These are phyloP conservation scores for Spilosoma lubricipeda DNA, from an alignment of 2,888 invertebrate genomes.

Conservation along the genomic window DNA sequence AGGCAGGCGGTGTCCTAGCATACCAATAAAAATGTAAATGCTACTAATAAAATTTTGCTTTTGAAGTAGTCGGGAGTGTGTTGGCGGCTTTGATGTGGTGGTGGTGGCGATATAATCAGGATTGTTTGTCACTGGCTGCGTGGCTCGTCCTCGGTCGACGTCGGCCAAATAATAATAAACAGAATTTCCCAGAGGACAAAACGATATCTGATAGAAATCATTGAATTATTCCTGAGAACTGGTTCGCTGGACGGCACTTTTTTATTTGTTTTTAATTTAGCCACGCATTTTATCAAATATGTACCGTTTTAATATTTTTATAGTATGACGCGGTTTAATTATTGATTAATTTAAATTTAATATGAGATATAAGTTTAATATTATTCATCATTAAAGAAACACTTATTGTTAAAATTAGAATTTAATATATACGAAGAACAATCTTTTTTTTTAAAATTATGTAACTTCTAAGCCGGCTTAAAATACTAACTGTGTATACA, in stretches of 20 bases:
- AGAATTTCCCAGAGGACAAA: conserved; percentile 67
- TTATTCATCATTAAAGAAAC: no score
- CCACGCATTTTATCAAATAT: conserved; percentile 37
- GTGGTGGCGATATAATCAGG: conserved; percentile 71
- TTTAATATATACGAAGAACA: no score
- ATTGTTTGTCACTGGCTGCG: conserved; percentile 65
- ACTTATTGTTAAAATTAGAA: no score
- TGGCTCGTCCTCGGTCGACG: conserved; percentile 43
- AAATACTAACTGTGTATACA: no score
- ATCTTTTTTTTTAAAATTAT: no score
- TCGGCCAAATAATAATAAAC: conserved; percentile 64
- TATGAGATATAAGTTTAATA: no score
- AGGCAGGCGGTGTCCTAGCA: conserved; percentile 81
- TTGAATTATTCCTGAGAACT: conserved; percentile 62
- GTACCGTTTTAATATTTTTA: conserved; percentile 13
- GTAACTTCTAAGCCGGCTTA: no score
- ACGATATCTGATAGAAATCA: conserved; percentile 63
- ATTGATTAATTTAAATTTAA: neutral
- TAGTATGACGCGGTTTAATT: neutral
- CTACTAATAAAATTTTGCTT: conserved; percentile 83
- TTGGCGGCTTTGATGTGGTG: conserved; percentile 78
- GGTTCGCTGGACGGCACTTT: conserved; percentile 31
- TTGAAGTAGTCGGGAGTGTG: conserved; percentile 74
- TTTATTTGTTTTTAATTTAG: conserved; percentile 49
- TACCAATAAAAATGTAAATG: conserved; percentile 86